phyloP scores from a whole-genome alignment of 1,140 invertebrate genomes.

The Solenopsis invicta region DNA sequence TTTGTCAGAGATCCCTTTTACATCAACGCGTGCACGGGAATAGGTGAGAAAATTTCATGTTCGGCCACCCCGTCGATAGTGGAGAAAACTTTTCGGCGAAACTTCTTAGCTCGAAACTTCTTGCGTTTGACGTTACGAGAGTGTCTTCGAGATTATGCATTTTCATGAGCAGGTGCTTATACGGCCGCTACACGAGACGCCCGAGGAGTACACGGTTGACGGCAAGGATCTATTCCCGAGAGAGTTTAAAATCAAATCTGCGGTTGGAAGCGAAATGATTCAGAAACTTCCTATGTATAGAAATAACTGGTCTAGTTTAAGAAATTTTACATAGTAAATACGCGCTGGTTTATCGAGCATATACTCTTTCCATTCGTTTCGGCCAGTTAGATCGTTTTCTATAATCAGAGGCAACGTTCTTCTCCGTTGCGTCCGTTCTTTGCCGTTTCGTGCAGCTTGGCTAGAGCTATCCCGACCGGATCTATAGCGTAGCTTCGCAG shows the following conservation, averaged over 20 bases:
- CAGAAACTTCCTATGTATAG: background rate
- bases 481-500: conserved; percentile 14
- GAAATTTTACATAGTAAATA: background rate
- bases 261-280: background rate
- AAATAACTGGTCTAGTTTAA: background rate
- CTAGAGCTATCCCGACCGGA: conserved; percentile 32
- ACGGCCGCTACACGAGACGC: background rate
- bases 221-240: background rate
- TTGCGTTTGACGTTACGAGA: conserved; percentile 38
- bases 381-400: background rate
- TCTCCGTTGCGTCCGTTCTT: conserved; percentile 1
- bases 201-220: background rate
- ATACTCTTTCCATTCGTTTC: background rate
- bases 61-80: conserved; percentile 6
- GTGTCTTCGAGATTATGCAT: conserved; percentile 56
- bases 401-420: background rate
- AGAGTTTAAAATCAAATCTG: conserved; percentile 23
- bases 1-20: conserved; percentile 35
- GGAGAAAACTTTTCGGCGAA: conserved; percentile 9
- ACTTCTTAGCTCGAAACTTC: conserved; percentile 42
- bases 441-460: conserved; percentile 9
- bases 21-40: background rate
- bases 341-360: background rate
- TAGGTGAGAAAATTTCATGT: conserved; percentile 42
- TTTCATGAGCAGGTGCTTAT: conserved; percentile 53